Evolutionary conservation across 2,888 invertebrate genomes (phyloP), one percentile per base, ranked within the genome.

Genomic region (Diaphora mendica): DNA sequence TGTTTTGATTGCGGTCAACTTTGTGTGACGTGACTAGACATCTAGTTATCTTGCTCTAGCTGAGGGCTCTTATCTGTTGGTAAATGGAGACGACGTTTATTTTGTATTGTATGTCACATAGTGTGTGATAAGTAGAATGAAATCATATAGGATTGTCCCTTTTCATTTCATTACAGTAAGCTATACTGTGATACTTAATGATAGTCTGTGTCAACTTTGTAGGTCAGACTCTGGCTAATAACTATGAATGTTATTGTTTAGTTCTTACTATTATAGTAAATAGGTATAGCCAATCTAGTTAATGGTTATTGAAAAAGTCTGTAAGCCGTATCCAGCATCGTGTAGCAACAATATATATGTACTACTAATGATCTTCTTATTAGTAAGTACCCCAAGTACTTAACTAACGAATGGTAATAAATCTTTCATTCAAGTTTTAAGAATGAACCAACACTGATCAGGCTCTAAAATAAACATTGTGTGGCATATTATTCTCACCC

Each of bases 1-100:
- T 55, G 77, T 74, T 77, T 51, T 82, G 85, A 85, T 85, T 86
- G 77, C 76, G 82, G 70, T 65, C 66, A 75, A 75, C 76, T 82
- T 82, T 82, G 85, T 84, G 77, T 68, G 76, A 68, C 68, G 65
- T 69, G 68, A 65, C 42, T 71, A 69, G 70, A 68, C 72, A 76
- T 68, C 68, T 68, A 66, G 73, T 64, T 73, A 73, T 70, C 59
- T 65, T 9, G 62, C 79, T 77, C 75, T 82, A 71, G 75, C 64
- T 82, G 75, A 77, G 69, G 68, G 66, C 71, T 66, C 35, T 67
- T 74, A 75, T 82, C 79, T 69, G 64, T 65, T 71, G 79, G 77
- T 79, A 81, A 73, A 70, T 51, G 64, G 71, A 70, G 73, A 33
- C 33, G 73, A 33, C 30, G 66, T 82, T 68, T 84, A 71, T 74